phyloP scores from a whole-genome alignment of 2,797 vertebrate species.

The Sebastes aleutianus region DNA sequence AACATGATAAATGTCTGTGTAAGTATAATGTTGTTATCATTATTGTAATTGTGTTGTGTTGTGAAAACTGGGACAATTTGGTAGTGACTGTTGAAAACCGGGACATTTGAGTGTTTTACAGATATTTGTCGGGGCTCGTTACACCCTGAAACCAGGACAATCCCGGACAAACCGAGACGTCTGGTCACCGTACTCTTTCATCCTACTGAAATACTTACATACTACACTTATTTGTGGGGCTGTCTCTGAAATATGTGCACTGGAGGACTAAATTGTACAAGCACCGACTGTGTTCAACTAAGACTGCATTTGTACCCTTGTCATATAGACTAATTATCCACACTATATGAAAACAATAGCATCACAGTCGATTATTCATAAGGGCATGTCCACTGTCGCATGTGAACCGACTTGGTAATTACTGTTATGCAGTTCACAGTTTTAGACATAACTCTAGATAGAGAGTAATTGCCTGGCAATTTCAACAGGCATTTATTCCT shows the following conservation, averaged over 20 bases:
- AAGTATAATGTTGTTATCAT: too few relatives aligned
- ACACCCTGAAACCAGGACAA: too few relatives aligned
- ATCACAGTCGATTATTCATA: constrained; percentile 32
- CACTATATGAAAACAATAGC: constrained; percentile 41
- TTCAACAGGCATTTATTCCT: constrained; percentile 46
- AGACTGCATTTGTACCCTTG: constrained; percentile 46
- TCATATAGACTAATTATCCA: constrained; percentile 58
- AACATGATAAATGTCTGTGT: too few relatives aligned
- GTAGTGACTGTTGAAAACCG: too few relatives aligned
- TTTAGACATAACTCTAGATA: constrained; percentile 48
- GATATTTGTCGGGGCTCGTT: too few relatives aligned
- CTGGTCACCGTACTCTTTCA: background rate
- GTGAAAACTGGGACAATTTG: too few relatives aligned
- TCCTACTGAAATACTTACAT: background rate
- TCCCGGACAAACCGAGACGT: too few relatives aligned
- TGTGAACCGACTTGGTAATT: constrained; percentile 56
- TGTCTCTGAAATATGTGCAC: constrained; percentile 11
- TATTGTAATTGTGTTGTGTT: too few relatives aligned
- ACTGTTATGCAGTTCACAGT: constrained; percentile 47
- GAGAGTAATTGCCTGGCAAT: constrained; percentile 51
- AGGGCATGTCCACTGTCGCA: constrained; percentile 44
- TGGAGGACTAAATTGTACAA: constrained; percentile 34
- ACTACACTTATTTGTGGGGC: background rate
- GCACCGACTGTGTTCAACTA: constrained; percentile 25
- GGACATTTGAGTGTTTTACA: too few relatives aligned